These are phyloP conservation scores for Papilio xuthus DNA, from an alignment of 1,140 invertebrate species.

Conservation along the genomic window DNA sequence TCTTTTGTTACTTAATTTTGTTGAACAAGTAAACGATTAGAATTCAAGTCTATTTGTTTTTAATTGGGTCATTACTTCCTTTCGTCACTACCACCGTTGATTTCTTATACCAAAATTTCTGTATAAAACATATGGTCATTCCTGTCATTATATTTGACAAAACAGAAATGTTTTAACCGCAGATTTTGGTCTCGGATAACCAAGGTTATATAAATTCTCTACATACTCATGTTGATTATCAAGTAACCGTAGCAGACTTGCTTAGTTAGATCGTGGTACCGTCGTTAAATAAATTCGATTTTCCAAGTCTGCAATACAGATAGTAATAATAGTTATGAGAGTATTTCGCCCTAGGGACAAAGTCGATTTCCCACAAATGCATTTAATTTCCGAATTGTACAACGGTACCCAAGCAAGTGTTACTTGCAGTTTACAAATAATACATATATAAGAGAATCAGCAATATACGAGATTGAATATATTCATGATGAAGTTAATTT, in stretches of 20 bases:
- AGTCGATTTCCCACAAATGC: constrained; percentile 5
- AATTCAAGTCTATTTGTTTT: no score
- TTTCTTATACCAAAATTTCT: no score
- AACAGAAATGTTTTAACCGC: no score
- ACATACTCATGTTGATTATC: neutral
- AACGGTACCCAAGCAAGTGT: neutral
- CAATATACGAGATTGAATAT: neutral
- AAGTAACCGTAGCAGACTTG: neutral
- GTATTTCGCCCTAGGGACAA: constrained; percentile 1
- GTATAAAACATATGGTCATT: no score
- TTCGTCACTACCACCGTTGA: no score
- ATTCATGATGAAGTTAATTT: neutral
- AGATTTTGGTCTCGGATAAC: no score
- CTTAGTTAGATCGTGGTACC: neutral
- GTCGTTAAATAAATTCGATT: constrained; percentile 2
- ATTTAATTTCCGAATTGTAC: constrained; percentile 9
- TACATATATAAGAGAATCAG: neutral
- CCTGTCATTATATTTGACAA: no score
- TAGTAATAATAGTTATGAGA: constrained; percentile 9
- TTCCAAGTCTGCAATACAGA: neutral
- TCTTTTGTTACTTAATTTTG: neutral
- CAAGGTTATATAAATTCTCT: neutral
- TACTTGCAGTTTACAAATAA: neutral
- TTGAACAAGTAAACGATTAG: no score
- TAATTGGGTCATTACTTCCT: neutral